A percentile compares a stretch with the other conserved stretches of the same genome.
These are phyloP conservation scores for Holotrichia oblita DNA, from an alignment of 1,140 invertebrate species.

Conservation along the genomic window DNA sequence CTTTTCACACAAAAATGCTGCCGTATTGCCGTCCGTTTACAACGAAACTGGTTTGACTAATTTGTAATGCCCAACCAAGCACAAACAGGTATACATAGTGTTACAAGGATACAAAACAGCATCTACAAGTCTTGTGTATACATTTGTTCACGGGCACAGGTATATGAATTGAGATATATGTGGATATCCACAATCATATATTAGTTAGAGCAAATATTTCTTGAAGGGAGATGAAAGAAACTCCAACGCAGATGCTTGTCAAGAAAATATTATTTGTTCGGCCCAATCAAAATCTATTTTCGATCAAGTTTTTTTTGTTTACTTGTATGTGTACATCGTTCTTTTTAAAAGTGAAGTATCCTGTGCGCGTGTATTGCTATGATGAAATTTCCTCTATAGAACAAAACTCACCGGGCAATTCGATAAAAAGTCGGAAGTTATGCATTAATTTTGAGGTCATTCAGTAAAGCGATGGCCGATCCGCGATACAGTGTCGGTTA, in stretches of 20 bases:
- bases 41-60: constrained; percentile 28
- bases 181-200: constrained; percentile 29
- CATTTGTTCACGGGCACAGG: not conserved
- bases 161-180: constrained; percentile 25
- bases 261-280: not conserved
- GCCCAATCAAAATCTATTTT: constrained; percentile 6
- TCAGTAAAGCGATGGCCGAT: constrained; percentile 30
- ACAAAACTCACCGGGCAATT: constrained; percentile 10
- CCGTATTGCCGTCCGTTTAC: constrained; percentile 14
- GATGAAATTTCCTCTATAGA: constrained; percentile 36
- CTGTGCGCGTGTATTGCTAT: not conserved
- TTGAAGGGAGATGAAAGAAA: constrained; percentile 2
- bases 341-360: not conserved
- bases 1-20: constrained; percentile 35
- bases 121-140: not conserved
- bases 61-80: constrained; percentile 30
- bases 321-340: not conserved
- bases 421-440: constrained; percentile 39
- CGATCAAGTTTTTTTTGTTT: not conserved
- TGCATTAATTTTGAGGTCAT: constrained; percentile 41
- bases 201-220: constrained; percentile 23
- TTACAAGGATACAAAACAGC: constrained; percentile 5
- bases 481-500: not conserved
- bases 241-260: not conserved
- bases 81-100: constrained; percentile 25